These are phyloP conservation scores for Panulirus ornatus DNA, from an alignment of 1,140 invertebrate genomes.

Conservation along the genomic window DNA sequence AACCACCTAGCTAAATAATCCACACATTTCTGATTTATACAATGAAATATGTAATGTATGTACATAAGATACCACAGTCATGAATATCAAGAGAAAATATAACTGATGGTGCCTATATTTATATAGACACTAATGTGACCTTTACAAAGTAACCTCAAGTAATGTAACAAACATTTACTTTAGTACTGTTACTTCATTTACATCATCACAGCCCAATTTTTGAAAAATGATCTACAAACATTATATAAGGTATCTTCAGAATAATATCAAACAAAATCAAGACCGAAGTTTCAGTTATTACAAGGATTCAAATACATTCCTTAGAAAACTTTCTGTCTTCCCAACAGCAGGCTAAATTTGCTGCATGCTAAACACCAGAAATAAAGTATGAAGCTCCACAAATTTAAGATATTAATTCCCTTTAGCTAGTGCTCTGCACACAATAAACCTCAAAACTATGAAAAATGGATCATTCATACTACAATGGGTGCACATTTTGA, in stretches of 20 bases:
- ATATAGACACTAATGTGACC: neutral
- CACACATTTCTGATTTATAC: neutral
- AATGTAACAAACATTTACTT: neutral
- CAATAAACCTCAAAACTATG: neutral
- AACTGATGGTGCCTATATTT: neutral
- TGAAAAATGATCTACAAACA: neutral
- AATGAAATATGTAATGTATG: neutral
- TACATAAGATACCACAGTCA: neutral
- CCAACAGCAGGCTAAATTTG: neutral
- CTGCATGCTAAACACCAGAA: neutral
- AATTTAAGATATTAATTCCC: neutral
- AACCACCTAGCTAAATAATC: neutral
- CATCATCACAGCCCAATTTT: neutral
- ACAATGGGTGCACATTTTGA: too few relatives aligned
- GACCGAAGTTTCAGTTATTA: neutral
- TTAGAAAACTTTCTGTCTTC: neutral
- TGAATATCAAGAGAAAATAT: neutral
- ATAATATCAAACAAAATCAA: neutral
- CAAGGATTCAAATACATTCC: neutral
- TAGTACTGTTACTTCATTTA: neutral
- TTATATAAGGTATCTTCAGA: neutral
- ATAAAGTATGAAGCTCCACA: neutral
- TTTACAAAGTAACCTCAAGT: neutral
- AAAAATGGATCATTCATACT: too few relatives aligned
- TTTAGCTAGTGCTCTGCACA: neutral